Evolutionary conservation across 2,888 invertebrate genomes (phyloP).

Genomic region (Standfussiana lucernea): DNA sequence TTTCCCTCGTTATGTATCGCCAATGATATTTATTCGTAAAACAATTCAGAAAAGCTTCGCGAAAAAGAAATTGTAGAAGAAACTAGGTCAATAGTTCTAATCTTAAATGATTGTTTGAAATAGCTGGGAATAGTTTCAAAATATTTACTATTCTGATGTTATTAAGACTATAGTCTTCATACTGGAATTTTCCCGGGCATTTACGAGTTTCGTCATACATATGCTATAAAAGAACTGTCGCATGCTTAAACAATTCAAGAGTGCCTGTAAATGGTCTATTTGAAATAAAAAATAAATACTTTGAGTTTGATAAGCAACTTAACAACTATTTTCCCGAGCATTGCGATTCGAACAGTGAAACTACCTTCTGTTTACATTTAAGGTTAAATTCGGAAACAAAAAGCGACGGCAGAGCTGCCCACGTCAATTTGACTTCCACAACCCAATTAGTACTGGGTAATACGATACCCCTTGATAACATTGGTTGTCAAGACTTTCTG

Average conservation of each 20-base stretch:
- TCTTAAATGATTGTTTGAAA: constrained; percentile 46
- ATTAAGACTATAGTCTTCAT: constrained; percentile 5
- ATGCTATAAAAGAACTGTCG: not conserved
- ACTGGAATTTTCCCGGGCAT: constrained; percentile 16
- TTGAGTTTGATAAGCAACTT: not conserved
- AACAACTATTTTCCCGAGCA: constrained; percentile 8
- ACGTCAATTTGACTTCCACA: too few relatives aligned
- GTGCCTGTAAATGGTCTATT: not conserved
- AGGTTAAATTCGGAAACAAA: not conserved
- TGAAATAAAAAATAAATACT: not conserved
- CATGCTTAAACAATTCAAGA: not conserved
- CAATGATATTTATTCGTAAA: constrained; percentile 44
- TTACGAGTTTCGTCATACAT: constrained; percentile 4
- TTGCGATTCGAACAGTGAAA: constrained; percentile 13
- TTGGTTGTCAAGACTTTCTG: too few relatives aligned
- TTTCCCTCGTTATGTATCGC: constrained; percentile 39
- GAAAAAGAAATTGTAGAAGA: constrained; percentile 29
- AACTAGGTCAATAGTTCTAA: constrained; percentile 54
- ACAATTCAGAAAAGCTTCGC: constrained; percentile 39
- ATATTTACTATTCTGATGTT: constrained; percentile 50
- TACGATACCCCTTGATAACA: too few relatives aligned
- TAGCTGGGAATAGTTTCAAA: constrained; percentile 38
- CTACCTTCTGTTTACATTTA: not conserved
- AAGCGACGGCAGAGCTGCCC: not conserved
- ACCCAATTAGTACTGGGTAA: too few relatives aligned